Base-by-base conservation (phyloP, 2,888 invertebrate species). In the Orgyia antiqua region DNA sequence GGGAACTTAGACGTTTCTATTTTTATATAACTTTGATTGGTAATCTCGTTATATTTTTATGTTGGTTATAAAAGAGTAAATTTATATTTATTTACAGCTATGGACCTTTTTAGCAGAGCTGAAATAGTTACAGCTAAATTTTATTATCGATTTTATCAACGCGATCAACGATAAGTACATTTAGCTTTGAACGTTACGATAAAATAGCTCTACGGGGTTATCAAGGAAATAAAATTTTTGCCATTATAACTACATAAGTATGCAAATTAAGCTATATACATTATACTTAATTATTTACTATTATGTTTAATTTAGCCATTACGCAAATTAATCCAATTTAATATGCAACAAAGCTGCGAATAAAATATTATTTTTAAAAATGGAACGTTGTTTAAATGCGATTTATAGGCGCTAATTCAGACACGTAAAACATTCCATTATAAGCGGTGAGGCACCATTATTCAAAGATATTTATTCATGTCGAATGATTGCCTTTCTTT, bases 391-490 rank as follows among this genome's bases (percentile, higher is more conserved):
- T 63, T 60, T 55, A 64, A 69, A 62, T 68, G 64, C 73, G 72
- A 70, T 75, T 78, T 74, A 68, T 71, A 72, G 64, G 67, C 68
- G 68, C 77, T 83, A 79, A 82, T 75, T 72, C 67, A 2, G 58
- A 75, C 74, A 80, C 79, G 77, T 80, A 78, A 83, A 83, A 82
- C 78, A 79, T 84, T 84, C 80, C 76, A 82, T 76, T 86, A 78
- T 68, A 72, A 63, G 74, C 77, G 70, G 65, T 63, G 68, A 57
- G 62, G 66, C 60, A 54, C 72, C 72, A 86, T 86, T 84, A 84
- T 77, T 84, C 82, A 79, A 79, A 82, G 77, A 84, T 82, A 79
- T 83, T 83, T 83, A 84, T 86, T 84, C 83, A 82, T 79, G 84
- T 83, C 82, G 79, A 84, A 80, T 79, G 83, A 84, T 86, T 80